Percentiles rank a stretch among this genome's conserved stretches.
Conservation (phyloP, 1,140 invertebrate species). For the Akabosia matsudoensis region DNA sequence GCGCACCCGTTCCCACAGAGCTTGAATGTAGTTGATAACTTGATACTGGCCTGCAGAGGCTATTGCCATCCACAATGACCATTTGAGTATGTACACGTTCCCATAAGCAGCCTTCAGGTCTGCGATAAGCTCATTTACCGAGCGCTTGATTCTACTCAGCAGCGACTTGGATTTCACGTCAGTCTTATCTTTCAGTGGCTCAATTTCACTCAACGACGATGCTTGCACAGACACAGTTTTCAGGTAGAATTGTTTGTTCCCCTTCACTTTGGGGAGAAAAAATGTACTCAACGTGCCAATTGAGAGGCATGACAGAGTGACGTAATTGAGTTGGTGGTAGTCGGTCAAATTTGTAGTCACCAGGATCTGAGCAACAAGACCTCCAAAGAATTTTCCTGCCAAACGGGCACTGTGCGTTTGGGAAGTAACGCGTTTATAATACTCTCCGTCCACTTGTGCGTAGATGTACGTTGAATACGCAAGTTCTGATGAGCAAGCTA, state of each 20-base stretch:
- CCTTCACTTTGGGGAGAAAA: slow-evolving; percentile 49
- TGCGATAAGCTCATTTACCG: slow-evolving; percentile 57
- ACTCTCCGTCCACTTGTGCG: slow-evolving; percentile 51
- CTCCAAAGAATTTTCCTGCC: slow-evolving; percentile 50
- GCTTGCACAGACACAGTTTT: neutral
- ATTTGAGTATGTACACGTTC: slow-evolving; percentile 68
- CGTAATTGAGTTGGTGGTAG: slow-evolving; percentile 53
- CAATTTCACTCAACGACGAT: neutral
- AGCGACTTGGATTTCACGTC: neutral
- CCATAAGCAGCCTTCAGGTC: slow-evolving; percentile 70
- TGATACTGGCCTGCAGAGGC: slow-evolving; percentile 52
- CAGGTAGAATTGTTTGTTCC: slow-evolving; percentile 50
- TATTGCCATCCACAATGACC: slow-evolving; percentile 80
- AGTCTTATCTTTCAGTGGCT: neutral
- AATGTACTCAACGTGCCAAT: slow-evolving; percentile 50
- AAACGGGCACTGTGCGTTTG: slow-evolving; percentile 52
- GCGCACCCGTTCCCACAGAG: slow-evolving; percentile 64
- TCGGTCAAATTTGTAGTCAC: slow-evolving; percentile 47
- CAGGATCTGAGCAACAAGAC: slow-evolving; percentile 50
- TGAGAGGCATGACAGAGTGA: slow-evolving; percentile 50
- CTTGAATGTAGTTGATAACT: slow-evolving; percentile 72
- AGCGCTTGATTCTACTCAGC: neutral
- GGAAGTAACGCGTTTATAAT: slow-evolving; percentile 54
- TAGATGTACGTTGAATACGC: slow-evolving; percentile 57
- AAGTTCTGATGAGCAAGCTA: slow-evolving; percentile 55